These are phyloP conservation scores for Watsonalla binaria DNA, from an alignment of 2,888 invertebrate genomes.

Conservation along the genomic window DNA sequence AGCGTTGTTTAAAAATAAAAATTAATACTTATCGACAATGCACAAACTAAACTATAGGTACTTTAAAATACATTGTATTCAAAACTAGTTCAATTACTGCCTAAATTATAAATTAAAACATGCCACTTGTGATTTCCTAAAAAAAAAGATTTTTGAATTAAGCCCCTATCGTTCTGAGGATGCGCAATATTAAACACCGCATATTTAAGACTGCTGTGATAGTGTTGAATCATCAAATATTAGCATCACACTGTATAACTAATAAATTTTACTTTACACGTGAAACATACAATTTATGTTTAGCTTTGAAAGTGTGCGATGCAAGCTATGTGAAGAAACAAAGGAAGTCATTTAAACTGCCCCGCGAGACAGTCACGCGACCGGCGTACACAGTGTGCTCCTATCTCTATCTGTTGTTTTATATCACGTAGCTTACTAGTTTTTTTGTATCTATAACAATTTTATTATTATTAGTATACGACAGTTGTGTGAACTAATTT, in stretches of 20 bases:
- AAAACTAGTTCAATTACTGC: no score
- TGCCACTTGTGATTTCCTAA: no score
- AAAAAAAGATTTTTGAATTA: no score
- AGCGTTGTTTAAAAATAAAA: no score
- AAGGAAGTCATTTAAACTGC: constrained; percentile 65
- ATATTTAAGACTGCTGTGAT: neutral
- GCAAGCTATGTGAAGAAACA: constrained; percentile 61
- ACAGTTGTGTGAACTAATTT: no score
- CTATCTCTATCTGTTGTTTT: constrained; percentile 47
- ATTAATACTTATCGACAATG: no score
- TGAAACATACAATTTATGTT: constrained; percentile 46
- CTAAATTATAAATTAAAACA: no score
- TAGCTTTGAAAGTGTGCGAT: constrained; percentile 42
- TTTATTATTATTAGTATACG: no score
- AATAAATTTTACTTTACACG: constrained; percentile 36
- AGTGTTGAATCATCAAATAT: neutral
- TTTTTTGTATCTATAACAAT: constrained; percentile 1
- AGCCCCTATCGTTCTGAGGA: no score
- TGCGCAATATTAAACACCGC: no score
- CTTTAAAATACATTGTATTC: no score
- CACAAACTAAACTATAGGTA: no score
- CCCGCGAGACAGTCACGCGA: constrained; percentile 67
- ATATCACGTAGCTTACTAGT: constrained; percentile 32
- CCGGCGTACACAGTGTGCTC: constrained; percentile 38
- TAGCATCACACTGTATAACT: constrained; percentile 15